A percentile compares a stretch with the other conserved stretches of the same genome.
Conservation (phyloP, 1,140 invertebrate genomes). For the Gryllus bimaculatus region DNA sequence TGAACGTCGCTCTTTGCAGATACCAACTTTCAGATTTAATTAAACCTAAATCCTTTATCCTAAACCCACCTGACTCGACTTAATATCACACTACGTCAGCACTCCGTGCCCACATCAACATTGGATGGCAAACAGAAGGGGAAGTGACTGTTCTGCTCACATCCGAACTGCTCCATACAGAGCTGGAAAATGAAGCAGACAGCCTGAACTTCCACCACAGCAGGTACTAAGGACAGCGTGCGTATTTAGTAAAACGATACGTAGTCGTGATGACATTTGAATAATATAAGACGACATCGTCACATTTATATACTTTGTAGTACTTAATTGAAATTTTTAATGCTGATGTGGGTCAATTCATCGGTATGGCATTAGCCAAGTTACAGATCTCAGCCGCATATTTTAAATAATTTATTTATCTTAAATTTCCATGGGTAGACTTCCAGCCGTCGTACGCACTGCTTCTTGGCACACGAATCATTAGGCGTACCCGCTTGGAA, state of each 20-base stretch:
- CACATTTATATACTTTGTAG: neutral
- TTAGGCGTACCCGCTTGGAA: neutral
- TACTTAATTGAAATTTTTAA: neutral
- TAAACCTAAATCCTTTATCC: too few species aligned
- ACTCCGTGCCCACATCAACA: neutral
- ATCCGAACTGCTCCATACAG: neutral
- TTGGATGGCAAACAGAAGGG: neutral
- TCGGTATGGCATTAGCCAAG: neutral
- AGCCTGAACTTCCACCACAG: neutral
- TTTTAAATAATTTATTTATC: neutral
- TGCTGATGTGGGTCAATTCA: neutral
- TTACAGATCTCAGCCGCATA: neutral
- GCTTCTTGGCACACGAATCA: too few species aligned
- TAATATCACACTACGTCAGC: neutral
- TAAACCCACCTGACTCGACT: neutral
- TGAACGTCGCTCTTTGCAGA: too few species aligned
- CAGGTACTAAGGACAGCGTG: neutral
- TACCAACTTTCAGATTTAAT: too few species aligned
- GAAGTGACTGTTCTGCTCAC: neutral
- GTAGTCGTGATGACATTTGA: neutral
- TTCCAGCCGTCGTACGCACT: too few species aligned
- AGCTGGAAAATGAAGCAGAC: neutral
- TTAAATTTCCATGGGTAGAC: neutral
- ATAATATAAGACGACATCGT: neutral
- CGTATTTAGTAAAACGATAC: neutral